Conservation (phyloP, 2,797 vertebrate species). For the Xerus rutilus region DNA sequence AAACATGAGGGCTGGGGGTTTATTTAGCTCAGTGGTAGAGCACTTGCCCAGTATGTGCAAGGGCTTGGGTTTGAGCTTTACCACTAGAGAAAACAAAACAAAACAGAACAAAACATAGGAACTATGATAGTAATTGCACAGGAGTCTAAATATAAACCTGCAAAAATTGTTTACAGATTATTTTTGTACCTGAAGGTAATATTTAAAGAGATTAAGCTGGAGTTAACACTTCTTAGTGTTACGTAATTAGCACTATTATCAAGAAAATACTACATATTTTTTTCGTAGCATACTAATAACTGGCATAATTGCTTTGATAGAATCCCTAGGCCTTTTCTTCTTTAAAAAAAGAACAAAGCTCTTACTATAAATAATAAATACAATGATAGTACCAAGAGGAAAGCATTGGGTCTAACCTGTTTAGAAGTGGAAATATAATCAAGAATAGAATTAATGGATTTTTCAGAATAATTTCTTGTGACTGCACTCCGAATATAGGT, state of each 20-base stretch:
- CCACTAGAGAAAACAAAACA: background rate
- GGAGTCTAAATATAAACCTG: conserved; percentile 34
- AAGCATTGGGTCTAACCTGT: conserved; percentile 92
- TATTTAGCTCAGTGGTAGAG: background rate
- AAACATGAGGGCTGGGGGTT: background rate
- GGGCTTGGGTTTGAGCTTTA: background rate
- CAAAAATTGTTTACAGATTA: conserved; percentile 1
- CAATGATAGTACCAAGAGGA: conserved; percentile 4
- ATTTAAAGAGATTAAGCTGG: background rate
- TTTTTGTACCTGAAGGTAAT: conserved; percentile 28
- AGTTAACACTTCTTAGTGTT: conserved; percentile 5
- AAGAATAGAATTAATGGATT: conserved; percentile 99
- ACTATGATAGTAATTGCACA: background rate
- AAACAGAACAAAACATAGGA: background rate
- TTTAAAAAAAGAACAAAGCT: background rate
- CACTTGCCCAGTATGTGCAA: background rate
- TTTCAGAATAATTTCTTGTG: conserved; percentile 99
- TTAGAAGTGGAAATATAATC: conserved; percentile 99
- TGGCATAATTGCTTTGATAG: conserved; percentile 38
- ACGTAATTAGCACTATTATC: background rate
- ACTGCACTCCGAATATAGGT: conserved; percentile 99
- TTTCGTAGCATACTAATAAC: conserved; percentile 57
- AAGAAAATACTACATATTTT: conserved; percentile 47
- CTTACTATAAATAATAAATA: conserved; percentile 56
- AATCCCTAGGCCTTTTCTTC: background rate